A percentile compares a stretch with the other conserved stretches of the same genome.
Evolutionary conservation across 2,797 vertebrate species (phyloP).

Genomic region (Forpus xanthops): DNA sequence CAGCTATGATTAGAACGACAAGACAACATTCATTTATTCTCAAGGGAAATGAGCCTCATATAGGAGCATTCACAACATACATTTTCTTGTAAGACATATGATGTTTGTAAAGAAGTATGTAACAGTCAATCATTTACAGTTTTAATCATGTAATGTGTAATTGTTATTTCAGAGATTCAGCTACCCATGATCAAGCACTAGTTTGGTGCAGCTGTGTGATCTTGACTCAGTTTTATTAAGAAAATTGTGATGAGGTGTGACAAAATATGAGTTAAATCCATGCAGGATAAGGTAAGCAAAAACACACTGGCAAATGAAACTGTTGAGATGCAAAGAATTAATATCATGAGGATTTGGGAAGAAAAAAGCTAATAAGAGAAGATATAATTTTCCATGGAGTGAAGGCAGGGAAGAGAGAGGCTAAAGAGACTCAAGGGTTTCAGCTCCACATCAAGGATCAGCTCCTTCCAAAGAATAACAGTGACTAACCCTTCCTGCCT

Average conservation of each 20-base stretch:
- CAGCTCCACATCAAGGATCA: neutral
- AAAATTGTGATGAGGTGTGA: neutral
- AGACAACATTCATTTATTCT: neutral
- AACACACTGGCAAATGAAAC: neutral
- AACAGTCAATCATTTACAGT: neutral
- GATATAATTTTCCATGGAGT: neutral
- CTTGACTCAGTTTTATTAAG: neutral
- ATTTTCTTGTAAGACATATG: neutral
- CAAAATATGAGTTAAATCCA: neutral
- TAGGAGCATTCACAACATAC: accelerated
- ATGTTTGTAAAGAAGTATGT: neutral
- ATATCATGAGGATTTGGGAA: neutral
- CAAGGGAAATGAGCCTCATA: neutral
- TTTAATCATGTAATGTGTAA: neutral
- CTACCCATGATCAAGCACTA: neutral
- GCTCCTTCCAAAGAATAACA: neutral
- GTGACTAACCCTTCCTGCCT: neutral
- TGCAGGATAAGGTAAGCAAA: neutral
- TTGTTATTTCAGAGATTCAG: neutral
- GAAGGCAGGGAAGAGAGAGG: accelerated
- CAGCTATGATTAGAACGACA: neutral
- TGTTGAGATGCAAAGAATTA: neutral
- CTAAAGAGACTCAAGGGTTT: neutral
- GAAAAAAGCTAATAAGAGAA: neutral
- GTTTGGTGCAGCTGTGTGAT: neutral